phyloP scores from a whole-genome alignment of 2,888 invertebrate species.

The Eurytoma adleriae region DNA sequence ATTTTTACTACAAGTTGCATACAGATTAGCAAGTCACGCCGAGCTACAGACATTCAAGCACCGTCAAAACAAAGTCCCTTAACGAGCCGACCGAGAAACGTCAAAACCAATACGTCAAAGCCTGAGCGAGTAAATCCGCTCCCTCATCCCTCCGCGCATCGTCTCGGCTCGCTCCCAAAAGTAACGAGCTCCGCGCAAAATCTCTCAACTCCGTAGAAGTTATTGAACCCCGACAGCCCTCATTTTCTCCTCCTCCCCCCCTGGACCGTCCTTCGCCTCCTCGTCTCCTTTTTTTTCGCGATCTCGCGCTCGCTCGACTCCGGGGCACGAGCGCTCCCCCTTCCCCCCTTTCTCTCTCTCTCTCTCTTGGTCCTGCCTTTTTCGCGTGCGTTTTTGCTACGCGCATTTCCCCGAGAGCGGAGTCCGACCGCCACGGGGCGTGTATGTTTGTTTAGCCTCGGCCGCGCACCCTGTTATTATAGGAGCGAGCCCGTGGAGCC shows the following conservation, averaged over 20 bases:
- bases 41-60: too few species aligned
- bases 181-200: conserved; percentile 17
- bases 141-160: not conserved
- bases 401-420: conserved; percentile 56
- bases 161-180: too few species aligned
- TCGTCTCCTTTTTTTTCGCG: conserved; percentile 46
- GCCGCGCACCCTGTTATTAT: conserved; percentile 74
- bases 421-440: conserved; percentile 71
- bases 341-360: too few species aligned
- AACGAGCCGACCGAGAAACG: too few species aligned
- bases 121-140: not conserved
- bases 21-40: too few species aligned
- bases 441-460: conserved; percentile 76
- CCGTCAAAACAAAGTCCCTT: too few species aligned
- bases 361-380: conserved; percentile 1
- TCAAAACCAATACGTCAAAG: too few species aligned
- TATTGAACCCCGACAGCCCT: conserved; percentile 53
- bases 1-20: too few species aligned
- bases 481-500: not conserved
- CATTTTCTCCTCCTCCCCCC: conserved; percentile 50
- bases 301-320: conserved; percentile 12
- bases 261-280: conserved; percentile 23
- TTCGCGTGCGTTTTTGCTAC: conserved; percentile 47
- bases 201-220: conserved; percentile 31
- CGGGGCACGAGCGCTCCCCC: not conserved